A percentile compares a stretch with the other conserved stretches of the same genome.
Evolutionary conservation across 2,888 invertebrate species (phyloP).

Genomic region (Chalcis sispes): DNA sequence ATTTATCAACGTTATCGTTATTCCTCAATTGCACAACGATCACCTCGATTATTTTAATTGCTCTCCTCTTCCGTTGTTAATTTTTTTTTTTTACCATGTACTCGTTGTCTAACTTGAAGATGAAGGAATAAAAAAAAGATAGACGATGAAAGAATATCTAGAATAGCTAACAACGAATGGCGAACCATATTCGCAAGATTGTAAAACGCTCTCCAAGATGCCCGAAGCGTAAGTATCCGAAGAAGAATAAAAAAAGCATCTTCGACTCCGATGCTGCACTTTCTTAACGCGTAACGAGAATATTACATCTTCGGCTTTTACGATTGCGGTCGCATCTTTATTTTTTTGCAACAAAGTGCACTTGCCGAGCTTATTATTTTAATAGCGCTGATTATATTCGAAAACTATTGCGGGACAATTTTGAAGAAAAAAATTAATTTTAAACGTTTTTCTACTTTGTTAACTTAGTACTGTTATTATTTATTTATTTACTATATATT

Average conservation of each 20-base stretch:
- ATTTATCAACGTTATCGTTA: constrained; percentile 20
- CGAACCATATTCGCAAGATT: too few relatives aligned
- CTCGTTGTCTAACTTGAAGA: background rate
- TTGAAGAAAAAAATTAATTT: too few relatives aligned
- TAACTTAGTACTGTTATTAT: too few relatives aligned
- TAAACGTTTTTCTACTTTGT: too few relatives aligned
- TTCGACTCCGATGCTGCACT: background rate
- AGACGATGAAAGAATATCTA: too few relatives aligned
- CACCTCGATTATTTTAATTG: constrained; percentile 43
- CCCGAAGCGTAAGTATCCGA: too few relatives aligned
- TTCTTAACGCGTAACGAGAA: constrained; percentile 25
- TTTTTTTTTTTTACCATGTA: constrained; percentile 6
- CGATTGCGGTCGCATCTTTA: background rate
- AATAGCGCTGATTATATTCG: constrained; percentile 20
- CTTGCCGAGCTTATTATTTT: constrained; percentile 49
- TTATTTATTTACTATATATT: too few relatives aligned
- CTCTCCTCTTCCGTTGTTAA: background rate
- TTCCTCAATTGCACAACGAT: constrained; percentile 18
- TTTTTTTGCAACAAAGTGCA: constrained; percentile 15
- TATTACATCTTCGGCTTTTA: constrained; percentile 14
- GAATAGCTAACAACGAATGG: too few relatives aligned
- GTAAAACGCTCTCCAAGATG: constrained; percentile 50
- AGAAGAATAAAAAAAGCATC: too few relatives aligned
- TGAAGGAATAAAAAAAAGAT: background rate
- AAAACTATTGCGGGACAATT: too few relatives aligned